Conservation (phyloP, 30 jellyfish, hydroid and myxozoan species). For the Morbakka virulenta region DNA sequence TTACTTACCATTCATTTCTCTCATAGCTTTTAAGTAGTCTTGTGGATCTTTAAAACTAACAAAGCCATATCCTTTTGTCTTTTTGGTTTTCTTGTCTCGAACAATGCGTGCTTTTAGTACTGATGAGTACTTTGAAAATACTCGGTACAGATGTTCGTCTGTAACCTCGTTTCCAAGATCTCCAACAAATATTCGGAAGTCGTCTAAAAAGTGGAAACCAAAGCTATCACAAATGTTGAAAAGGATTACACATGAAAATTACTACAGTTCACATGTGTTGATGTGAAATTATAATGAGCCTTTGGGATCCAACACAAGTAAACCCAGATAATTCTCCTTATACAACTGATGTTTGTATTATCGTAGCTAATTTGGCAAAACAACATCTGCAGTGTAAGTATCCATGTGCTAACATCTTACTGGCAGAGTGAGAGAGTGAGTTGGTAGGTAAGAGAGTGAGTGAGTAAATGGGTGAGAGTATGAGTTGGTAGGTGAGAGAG, state of each 20-base stretch:
- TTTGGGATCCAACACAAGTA: too few relatives aligned
- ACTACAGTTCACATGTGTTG: too few relatives aligned
- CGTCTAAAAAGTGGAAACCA: conserved; percentile 59
- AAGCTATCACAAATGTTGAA: not conserved
- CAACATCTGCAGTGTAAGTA: too few relatives aligned
- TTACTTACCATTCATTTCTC: conserved; percentile 96
- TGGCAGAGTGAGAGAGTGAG: too few relatives aligned
- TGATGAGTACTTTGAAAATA: conserved; percentile 90
- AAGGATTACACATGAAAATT: conserved; percentile 1
- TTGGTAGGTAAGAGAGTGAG: too few relatives aligned
- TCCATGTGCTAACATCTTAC: too few relatives aligned
- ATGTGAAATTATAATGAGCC: too few relatives aligned
- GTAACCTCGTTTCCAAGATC: conserved; percentile 99
- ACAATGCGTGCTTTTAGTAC: conserved; percentile 78
- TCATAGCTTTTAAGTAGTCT: conserved; percentile 92
- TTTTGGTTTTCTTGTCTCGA: conserved; percentile 78
- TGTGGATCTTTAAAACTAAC: conserved; percentile 98
- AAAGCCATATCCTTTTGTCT: conserved; percentile 95
- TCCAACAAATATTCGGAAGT: conserved; percentile 92
- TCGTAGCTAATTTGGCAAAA: too few relatives aligned
- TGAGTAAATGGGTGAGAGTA: too few relatives aligned
- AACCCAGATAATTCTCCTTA: too few relatives aligned
- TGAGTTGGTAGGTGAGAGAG: too few relatives aligned
- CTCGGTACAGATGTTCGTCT: conserved; percentile 87
- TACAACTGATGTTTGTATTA: too few relatives aligned